Conservation (phyloP, 2,797 vertebrate species). For the Neoniphon sammara region DNA sequence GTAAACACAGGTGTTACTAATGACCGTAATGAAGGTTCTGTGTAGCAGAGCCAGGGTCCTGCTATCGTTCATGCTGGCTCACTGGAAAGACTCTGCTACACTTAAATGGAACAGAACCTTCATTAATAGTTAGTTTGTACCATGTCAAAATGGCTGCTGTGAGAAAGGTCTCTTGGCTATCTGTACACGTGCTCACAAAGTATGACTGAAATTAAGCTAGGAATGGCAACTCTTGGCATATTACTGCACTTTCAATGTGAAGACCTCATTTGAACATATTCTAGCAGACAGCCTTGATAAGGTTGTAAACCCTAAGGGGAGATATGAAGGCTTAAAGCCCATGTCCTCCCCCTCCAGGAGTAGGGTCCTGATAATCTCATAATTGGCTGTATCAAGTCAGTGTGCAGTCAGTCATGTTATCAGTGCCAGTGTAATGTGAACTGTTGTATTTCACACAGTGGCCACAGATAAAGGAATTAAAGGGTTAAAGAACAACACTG, state of each 20-base stretch:
- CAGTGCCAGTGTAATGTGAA: constrained; percentile 15
- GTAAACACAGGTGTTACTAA: too few relatives aligned
- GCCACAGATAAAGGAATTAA: constrained; percentile 32
- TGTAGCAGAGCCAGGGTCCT: too few relatives aligned
- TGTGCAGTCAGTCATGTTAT: constrained; percentile 25
- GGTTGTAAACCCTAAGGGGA: constrained; percentile 8
- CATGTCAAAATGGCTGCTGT: too few relatives aligned
- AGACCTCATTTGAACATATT: neutral
- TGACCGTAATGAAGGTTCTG: too few relatives aligned
- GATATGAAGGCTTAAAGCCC: constrained; percentile 8
- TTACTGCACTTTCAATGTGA: neutral
- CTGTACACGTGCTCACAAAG: too few relatives aligned
- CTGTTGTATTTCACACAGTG: constrained; percentile 33
- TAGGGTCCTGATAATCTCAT: constrained; percentile 33
- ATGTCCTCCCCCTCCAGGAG: neutral
- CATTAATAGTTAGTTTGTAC: too few relatives aligned
- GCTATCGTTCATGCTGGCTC: too few relatives aligned
- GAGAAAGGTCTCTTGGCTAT: too few relatives aligned
- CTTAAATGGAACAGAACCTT: too few relatives aligned
- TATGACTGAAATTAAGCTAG: neutral
- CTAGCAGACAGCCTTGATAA: constrained; percentile 10
- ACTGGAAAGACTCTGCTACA: too few relatives aligned
- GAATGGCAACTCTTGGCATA: neutral
- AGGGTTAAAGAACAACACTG: constrained; percentile 2
- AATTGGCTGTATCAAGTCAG: constrained; percentile 44